These are phyloP conservation scores for Pipistrellus pipistrellus DNA, from an alignment of 2,797 vertebrate species.

Conservation along the genomic window DNA sequence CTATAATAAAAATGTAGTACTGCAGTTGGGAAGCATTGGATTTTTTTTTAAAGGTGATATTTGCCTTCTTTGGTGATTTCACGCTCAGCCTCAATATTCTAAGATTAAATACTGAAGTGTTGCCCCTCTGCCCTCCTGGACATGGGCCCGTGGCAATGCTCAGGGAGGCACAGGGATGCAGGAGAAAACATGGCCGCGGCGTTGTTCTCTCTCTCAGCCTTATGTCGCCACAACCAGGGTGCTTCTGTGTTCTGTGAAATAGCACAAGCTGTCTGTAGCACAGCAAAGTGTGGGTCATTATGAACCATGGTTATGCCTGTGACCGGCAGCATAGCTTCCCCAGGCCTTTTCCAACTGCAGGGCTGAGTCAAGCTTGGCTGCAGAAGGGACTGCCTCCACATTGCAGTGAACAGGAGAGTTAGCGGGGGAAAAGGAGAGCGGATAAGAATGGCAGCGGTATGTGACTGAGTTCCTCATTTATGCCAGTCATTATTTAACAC, in stretches of 20 bases:
- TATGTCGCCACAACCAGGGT: neutral
- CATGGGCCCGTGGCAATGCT: neutral
- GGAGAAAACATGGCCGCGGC: neutral
- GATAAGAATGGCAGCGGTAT: neutral
- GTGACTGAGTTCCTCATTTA: neutral
- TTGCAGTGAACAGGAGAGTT: neutral
- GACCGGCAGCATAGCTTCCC: neutral
- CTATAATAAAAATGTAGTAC: neutral
- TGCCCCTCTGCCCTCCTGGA: neutral
- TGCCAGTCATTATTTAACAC: neutral
- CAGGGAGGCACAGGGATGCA: neutral
- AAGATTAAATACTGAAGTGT: neutral
- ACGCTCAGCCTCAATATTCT: neutral
- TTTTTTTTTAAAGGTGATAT: neutral
- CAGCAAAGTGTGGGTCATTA: rapidly evolving
- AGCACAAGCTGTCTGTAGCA: neutral
- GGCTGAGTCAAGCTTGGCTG: neutral
- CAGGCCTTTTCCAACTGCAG: rapidly evolving
- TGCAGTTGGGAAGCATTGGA: neutral
- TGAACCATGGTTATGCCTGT: rapidly evolving
- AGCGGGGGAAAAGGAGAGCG: neutral
- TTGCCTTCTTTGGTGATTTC: neutral
- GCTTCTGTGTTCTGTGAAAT: neutral
- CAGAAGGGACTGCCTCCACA: neutral
- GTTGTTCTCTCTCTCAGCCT: neutral